phyloP scores from a whole-genome alignment of 2,797 vertebrate species.

The Cynodonichthys magdalenae region DNA sequence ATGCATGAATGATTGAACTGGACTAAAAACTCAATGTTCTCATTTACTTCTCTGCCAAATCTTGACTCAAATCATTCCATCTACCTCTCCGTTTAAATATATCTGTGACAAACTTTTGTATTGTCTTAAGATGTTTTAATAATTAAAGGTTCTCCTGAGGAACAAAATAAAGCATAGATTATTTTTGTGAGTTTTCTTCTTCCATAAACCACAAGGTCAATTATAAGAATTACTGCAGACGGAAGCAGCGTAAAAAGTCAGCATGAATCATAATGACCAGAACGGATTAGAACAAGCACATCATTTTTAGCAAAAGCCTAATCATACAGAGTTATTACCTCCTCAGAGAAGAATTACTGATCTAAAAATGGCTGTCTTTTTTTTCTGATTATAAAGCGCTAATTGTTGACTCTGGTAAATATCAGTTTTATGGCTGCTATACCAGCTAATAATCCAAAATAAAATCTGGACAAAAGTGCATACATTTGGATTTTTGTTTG shows the following conservation, averaged over 20 bases:
- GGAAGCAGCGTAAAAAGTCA: not conserved
- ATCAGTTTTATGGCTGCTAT: too few species aligned
- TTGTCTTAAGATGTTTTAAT: not conserved
- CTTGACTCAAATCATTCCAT: conserved; percentile 5
- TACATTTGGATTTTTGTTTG: too few species aligned
- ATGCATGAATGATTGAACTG: conserved; percentile 40
- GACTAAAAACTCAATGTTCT: conserved; percentile 16
- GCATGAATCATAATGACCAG: not conserved
- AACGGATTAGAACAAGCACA: not conserved
- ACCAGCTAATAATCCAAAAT: not conserved
- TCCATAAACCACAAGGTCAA: not conserved
- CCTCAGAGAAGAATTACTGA: not conserved
- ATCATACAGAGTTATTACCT: not conserved
- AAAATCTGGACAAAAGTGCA: not conserved
- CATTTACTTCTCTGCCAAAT: conserved; percentile 13
- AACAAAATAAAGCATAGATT: too few species aligned
- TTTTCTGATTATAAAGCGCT: not conserved
- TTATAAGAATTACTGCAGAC: not conserved
- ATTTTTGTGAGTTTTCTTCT: not conserved
- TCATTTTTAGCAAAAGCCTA: not conserved
- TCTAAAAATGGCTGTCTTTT: not conserved
- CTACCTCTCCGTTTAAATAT: not conserved
- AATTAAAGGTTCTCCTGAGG: not conserved
- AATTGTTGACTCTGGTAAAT: not conserved
- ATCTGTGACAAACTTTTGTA: not conserved